phyloP scores from a whole-genome alignment of 2,888 invertebrate genomes.

The Leistus spinibarbis region DNA sequence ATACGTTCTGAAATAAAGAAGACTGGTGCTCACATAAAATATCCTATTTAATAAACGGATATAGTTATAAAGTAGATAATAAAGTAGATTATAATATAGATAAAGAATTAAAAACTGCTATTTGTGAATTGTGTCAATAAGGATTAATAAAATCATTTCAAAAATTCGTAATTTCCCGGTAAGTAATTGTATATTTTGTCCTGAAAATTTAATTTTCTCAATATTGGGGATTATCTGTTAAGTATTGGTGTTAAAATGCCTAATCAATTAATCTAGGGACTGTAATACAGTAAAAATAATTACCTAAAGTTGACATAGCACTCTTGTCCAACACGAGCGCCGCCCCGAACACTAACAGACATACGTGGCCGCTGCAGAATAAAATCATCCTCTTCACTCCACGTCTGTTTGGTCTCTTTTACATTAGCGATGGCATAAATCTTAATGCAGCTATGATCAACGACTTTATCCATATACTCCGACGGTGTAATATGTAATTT shows the following conservation, averaged over 20 bases:
- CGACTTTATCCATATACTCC: constrained; percentile 73
- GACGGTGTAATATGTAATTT: constrained; percentile 67
- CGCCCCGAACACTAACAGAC: constrained; percentile 66
- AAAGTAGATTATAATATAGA: no score
- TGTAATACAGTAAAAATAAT: neutral
- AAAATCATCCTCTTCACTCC: constrained; percentile 77
- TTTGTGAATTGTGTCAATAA: no score
- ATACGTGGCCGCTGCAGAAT: constrained; percentile 71
- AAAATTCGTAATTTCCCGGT: neutral
- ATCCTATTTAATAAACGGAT: no score
- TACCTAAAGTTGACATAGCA: constrained; percentile 61
- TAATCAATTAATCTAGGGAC: no score
- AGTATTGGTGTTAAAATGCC: neutral
- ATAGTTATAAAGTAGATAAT: no score
- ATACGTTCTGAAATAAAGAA: no score
- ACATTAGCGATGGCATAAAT: constrained; percentile 75
- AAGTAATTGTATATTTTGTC: neutral
- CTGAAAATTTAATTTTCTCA: neutral
- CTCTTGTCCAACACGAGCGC: constrained; percentile 62
- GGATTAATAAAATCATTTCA: no score
- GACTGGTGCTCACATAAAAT: no score
- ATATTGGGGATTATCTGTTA: neutral
- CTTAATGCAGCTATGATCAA: constrained; percentile 73
- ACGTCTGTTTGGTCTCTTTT: constrained; percentile 74
- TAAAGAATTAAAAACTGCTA: no score